Base-by-base conservation (phyloP, 2,113 vertebrate genomes). In the Philantomba maxwellii region DNA sequence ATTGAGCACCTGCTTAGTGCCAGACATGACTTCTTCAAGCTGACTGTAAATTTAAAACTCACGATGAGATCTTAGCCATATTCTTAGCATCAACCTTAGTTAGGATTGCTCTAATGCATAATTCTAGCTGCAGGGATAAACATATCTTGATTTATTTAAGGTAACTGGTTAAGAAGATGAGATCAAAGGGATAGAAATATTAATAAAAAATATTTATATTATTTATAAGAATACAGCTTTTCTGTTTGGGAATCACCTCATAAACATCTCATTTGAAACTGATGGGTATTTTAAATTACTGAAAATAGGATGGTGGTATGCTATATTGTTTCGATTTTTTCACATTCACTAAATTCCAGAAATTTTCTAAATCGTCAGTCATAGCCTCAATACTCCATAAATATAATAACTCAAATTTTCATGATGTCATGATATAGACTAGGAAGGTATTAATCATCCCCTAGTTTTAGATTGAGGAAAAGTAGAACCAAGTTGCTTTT, bases 361-460 rank as follows among this genome's bases (percentile, higher is more conserved):
- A 84, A 28, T 64, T 95, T 96, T 83, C 88, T 77, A 93, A 95
- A 75, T 64, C 25, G 33, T 89, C n/a, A 88, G 36, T 82, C 43
- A 93, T 60, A 84, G 4, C 17, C 21, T 75, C 47, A 95, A n/a
- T 81, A 92, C 26, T 45, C 6, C 91, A 92, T 87, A 43, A 93
- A 33, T 17, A 73, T 64, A 55, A 75, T 51, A 58, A 84, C 10
- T 64, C 26, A 75, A 33, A 78, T 43, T 39, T 92, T 77, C 57
- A 82, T 84, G 28, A 81, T 51, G 8, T 60, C 64, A 57, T 66
- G 30, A 73, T 93, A 84, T n/a, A 53, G 33, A 30, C 53, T 45
- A 84, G 36, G 9, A 92, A 83, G 33, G 4, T 47, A 81, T 26
- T 62, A 81, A 81, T 89, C 30, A 55, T 30, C 30, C 4, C 16